Conservation (phyloP, 2,113 vertebrate genomes). For the Ophiodon elongatus region DNA sequence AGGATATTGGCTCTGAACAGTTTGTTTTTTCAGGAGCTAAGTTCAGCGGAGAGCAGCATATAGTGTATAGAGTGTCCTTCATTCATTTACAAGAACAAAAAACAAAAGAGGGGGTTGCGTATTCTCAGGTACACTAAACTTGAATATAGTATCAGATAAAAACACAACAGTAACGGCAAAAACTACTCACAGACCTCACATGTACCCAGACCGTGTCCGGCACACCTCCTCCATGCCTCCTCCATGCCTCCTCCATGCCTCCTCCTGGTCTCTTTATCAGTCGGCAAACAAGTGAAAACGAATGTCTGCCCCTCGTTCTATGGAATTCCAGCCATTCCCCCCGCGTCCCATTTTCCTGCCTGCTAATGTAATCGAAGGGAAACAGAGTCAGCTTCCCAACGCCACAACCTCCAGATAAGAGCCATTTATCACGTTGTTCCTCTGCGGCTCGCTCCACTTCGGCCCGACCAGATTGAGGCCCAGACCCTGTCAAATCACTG, state of each 20-base stretch:
- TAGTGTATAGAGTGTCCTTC: constrained; percentile 34
- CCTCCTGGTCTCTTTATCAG: constrained; percentile 73
- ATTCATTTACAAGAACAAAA: constrained; percentile 12
- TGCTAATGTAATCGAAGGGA: constrained; percentile 82
- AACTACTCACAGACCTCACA: constrained; percentile 16
- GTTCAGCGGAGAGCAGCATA: constrained; percentile 69
- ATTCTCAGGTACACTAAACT: background rate
- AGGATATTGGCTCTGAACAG: constrained; percentile 59
- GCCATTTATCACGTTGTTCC: constrained; percentile 83
- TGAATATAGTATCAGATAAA: constrained; percentile 30
- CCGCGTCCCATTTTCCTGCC: constrained; percentile 83
- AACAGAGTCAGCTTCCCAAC: constrained; percentile 81
- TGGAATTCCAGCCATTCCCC: constrained; percentile 80
- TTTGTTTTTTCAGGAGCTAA: constrained; percentile 59
- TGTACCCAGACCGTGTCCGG: constrained; percentile 19
- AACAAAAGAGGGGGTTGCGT: background rate
- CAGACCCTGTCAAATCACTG: constrained; percentile 71
- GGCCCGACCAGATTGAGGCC: constrained; percentile 68
- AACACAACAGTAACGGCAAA: constrained; percentile 27
- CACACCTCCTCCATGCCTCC: constrained; percentile 36
- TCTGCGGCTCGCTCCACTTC: constrained; percentile 59
- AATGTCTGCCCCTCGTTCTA: constrained; percentile 68
- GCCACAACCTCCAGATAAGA: constrained; percentile 82
- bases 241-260: constrained; percentile 40
- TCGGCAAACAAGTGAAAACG: constrained; percentile 75